Base-by-base conservation (phyloP, 1,140 invertebrate genomes). In the Octopus sinensis region DNA sequence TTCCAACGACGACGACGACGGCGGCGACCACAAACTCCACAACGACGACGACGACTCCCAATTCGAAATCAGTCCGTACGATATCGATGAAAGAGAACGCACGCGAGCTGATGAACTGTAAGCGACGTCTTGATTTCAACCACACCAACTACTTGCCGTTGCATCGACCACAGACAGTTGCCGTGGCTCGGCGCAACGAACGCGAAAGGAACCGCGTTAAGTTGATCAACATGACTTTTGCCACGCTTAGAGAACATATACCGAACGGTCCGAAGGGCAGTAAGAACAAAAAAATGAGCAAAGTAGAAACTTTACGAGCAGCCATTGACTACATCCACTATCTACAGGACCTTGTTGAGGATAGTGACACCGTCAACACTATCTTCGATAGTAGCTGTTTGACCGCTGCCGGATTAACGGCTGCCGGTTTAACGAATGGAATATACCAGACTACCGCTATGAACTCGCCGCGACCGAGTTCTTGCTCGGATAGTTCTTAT, bases 241-340 rank as follows among this genome's bases (percentile, higher is more conserved):
- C 87, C 79, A 89, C 87, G 12, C 80, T 89, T 6, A 73, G 88
- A 30, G 86, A 89, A 79, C 88, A 90, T 82, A 83, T 89, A 56
- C 88, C 88, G 0, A 78, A 56, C 13, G 17, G 23, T 4, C 79
- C 82, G 23, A 86, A 85, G 52, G 86, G 86, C 3, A 84, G 86
- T 81, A 85, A 84, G 53, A 87, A 84, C 53, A 89, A 88, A 81
- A 90, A 89, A 83, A 86, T 89, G 85, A 91, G 89, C 86, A 98
- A 98, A 92, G 96, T 98, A n/a, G 96, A 98, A 90, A 98, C 96
- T 0, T 89, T 98, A 56, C 93, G 96, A 83, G 96, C 96, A 92
- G 97, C 96, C 5, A 96, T 97, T 0, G 96, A 97, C 86, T 98
- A 98, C 88, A 98, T 98, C 84, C 91, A 95, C 85, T 94, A 95